These are phyloP conservation scores for Porites evermanni DNA, from an alignment of 92 coral and sea anemone genomes.

Conservation along the genomic window DNA sequence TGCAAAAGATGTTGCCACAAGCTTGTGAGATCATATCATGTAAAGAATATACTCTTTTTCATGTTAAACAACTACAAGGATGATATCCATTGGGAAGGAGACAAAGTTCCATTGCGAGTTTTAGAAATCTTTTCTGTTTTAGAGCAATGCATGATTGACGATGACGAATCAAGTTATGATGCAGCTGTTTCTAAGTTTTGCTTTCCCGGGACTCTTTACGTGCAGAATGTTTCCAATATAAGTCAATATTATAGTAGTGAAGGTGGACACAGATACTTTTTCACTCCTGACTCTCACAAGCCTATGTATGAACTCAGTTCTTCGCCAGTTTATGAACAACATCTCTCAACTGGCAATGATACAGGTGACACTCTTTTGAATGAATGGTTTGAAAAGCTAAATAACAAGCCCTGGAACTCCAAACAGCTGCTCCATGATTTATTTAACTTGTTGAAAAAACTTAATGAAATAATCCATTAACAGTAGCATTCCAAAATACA, in stretches of 20 bases:
- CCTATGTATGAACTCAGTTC: slow-evolving; percentile 56
- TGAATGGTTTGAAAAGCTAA: slow-evolving; percentile 57
- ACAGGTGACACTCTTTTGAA: slow-evolving; percentile 49
- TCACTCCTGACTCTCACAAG: slow-evolving; percentile 65
- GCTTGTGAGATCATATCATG: slow-evolving; percentile 57
- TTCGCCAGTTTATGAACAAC: slow-evolving; percentile 43
- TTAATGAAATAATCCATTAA: slow-evolving; percentile 26
- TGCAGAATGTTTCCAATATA: slow-evolving; percentile 48
- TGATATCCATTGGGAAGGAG: slow-evolving; percentile 40
- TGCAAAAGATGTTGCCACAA: slow-evolving; percentile 60
- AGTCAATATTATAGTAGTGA: slow-evolving; percentile 39
- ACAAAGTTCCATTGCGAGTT: slow-evolving; percentile 44
- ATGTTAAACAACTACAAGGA: slow-evolving; percentile 60
- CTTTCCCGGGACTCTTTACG: slow-evolving; percentile 45
- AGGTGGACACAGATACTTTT: slow-evolving; percentile 28
- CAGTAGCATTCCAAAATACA: slow-evolving; percentile 9
- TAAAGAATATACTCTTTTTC: slow-evolving; percentile 55
- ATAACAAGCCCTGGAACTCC: slow-evolving; percentile 58
- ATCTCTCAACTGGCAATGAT: slow-evolving; percentile 37
- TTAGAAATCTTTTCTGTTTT: slow-evolving; percentile 59
- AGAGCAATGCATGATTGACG: slow-evolving; percentile 43
- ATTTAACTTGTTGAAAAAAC: slow-evolving; percentile 19
- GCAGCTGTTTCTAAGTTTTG: slow-evolving; percentile 50
- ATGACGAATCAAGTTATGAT: slow-evolving; percentile 54
- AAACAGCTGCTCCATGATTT: slow-evolving; percentile 51